These are phyloP conservation scores for Tragelaphus buxtoni DNA, from an alignment of 2,113 vertebrate species.

Conservation along the genomic window DNA sequence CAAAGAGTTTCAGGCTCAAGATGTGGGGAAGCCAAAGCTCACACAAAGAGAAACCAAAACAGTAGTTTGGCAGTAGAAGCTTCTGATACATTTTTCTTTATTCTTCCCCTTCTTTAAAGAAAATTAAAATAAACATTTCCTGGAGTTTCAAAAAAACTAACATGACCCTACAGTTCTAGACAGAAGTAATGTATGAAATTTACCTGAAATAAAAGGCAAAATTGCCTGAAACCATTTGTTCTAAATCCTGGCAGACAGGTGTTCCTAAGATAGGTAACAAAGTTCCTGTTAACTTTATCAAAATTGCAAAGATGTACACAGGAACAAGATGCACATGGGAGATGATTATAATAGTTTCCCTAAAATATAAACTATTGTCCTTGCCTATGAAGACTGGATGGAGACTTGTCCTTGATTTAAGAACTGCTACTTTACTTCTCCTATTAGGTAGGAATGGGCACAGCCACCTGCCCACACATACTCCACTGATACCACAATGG, in stretches of 20 bases:
- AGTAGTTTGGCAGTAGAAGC: slow-evolving; percentile 27
- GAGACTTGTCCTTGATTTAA: background rate
- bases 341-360: background rate
- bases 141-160: slow-evolving; percentile 28
- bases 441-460: background rate
- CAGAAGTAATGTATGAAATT: background rate
- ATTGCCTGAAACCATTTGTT: background rate
- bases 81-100: slow-evolving; percentile 40
- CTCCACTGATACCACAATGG: background rate
- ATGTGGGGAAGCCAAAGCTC: slow-evolving; percentile 22
- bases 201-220: slow-evolving; percentile 41
- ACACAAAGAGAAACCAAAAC: slow-evolving; percentile 52
- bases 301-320: background rate
- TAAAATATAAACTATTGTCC: background rate
- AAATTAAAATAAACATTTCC: slow-evolving; percentile 58
- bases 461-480: background rate
- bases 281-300: background rate
- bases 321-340: background rate
- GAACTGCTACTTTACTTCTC: background rate
- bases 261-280: background rate
- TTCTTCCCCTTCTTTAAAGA: slow-evolving; percentile 30
- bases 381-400: background rate
- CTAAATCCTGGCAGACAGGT: slow-evolving; percentile 19
- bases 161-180: slow-evolving; percentile 20
- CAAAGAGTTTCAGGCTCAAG: slow-evolving; percentile 45